A percentile compares a stretch with the other conserved stretches of the same genome.
These are phyloP conservation scores for Capromys pilorides DNA, from an alignment of 2,797 vertebrate species.

Conservation along the genomic window DNA sequence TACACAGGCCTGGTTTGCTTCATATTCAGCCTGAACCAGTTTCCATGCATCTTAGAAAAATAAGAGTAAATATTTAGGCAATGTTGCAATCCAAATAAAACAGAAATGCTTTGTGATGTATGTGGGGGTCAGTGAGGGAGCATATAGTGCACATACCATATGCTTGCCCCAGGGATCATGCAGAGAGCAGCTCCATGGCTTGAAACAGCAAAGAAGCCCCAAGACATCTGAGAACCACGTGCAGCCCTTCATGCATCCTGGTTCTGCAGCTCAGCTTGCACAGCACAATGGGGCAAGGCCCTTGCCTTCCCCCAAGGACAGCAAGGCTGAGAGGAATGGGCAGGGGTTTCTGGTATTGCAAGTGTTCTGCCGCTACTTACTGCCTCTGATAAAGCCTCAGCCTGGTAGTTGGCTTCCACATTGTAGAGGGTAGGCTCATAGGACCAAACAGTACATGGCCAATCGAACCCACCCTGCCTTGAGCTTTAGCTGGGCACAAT, in stretches of 20 bases:
- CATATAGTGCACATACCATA: not conserved
- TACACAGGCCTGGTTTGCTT: slow-evolving; percentile 69
- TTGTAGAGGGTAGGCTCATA: not conserved
- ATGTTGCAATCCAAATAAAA: slow-evolving; percentile 65
- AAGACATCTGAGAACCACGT: not conserved
- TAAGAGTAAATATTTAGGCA: slow-evolving; percentile 69
- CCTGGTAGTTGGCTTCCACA: not conserved
- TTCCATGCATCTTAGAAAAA: slow-evolving; percentile 67
- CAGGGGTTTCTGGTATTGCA: not conserved
- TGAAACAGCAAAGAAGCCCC: not conserved
- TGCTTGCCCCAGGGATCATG: not conserved
- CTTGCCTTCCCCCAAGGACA: not conserved
- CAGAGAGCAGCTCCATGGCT: slow-evolving; percentile 22
- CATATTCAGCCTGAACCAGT: slow-evolving; percentile 45
- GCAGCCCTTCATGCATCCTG: not conserved
- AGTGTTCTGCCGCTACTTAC: slow-evolving; percentile 16
- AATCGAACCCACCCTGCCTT: not conserved
- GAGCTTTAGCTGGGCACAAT: slow-evolving; percentile 2
- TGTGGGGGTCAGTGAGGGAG: not conserved
- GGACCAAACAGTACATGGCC: not conserved
- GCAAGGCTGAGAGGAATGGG: not conserved
- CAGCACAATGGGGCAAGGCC: slow-evolving; percentile 20
- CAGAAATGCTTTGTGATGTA: slow-evolving; percentile 51
- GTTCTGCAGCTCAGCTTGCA: slow-evolving; percentile 6
- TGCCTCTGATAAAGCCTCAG: slow-evolving; percentile 44